Conservation (phyloP, 1,140 invertebrate species). For the Apis dorsata region DNA sequence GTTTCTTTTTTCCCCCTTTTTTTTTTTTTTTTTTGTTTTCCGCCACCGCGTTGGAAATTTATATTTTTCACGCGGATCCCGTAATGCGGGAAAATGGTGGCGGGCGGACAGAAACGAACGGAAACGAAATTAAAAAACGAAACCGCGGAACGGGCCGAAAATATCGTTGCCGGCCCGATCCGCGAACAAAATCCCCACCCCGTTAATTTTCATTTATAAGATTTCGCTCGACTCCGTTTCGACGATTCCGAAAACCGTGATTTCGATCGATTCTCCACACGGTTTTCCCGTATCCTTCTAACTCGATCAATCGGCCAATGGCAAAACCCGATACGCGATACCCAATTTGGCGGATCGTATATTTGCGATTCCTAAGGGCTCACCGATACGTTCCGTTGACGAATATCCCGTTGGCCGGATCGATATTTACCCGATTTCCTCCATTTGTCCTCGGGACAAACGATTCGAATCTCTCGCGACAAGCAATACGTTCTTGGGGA, state of each 20-base stretch:
- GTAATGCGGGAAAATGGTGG: background rate
- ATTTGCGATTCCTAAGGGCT: background rate
- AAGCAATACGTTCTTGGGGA: background rate
- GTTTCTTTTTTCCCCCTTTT: no score
- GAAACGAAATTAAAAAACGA: slow-evolving; percentile 28
- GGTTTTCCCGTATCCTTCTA: background rate
- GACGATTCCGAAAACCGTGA: background rate
- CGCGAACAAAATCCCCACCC: slow-evolving; percentile 12
- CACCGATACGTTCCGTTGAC: background rate
- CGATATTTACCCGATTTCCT: background rate
- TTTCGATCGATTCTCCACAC: background rate
- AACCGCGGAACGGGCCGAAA: background rate
- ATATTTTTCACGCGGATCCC: slow-evolving; percentile 24
- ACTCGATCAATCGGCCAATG: background rate
- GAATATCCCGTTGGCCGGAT: background rate
- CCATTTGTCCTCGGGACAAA: background rate
- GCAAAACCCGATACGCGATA: background rate
- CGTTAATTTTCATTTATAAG: slow-evolving; percentile 29
- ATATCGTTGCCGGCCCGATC: slow-evolving; percentile 6
- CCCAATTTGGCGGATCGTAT: background rate
- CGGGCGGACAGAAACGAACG: no score
- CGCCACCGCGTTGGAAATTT: background rate
- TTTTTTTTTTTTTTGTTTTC: no score
- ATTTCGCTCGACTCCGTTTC: background rate
- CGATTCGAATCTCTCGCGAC: slow-evolving; percentile 32